A percentile compares a stretch with the other conserved stretches of the same genome.
These are phyloP conservation scores for Cryptus viduatorius DNA, from an alignment of 2,888 invertebrate genomes.

Conservation along the genomic window DNA sequence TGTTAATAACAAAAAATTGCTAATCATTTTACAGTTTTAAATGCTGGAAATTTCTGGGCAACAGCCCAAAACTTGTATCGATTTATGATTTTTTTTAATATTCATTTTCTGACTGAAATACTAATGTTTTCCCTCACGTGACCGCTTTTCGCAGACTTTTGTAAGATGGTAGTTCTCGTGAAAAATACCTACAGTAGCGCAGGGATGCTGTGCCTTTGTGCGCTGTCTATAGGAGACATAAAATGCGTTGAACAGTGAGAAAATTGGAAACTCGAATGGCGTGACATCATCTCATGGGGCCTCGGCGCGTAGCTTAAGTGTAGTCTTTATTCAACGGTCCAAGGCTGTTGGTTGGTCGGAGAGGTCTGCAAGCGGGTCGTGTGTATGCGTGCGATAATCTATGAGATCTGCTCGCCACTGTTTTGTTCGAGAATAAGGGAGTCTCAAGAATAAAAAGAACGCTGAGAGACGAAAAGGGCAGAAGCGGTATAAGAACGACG, in stretches of 20 bases:
- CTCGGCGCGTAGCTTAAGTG: neutral
- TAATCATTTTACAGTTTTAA: too few relatives aligned
- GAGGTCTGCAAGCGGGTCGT: neutral
- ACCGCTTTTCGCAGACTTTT: too few relatives aligned
- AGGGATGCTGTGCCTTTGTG: too few relatives aligned
- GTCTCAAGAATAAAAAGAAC: conserved; percentile 9
- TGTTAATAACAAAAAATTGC: too few relatives aligned
- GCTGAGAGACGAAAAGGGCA: conserved; percentile 9
- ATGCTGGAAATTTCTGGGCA: too few relatives aligned
- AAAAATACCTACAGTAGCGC: too few relatives aligned
- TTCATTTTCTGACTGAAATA: too few relatives aligned
- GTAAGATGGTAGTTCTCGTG: too few relatives aligned
- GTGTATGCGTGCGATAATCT: neutral
- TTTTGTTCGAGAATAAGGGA: conserved; percentile 16
- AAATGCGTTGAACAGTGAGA: neutral
- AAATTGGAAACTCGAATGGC: conserved; percentile 22
- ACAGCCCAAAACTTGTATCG: too few relatives aligned
- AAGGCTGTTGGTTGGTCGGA: neutral
- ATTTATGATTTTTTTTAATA: too few relatives aligned
- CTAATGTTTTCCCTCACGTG: too few relatives aligned
- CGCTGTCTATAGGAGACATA: too few relatives aligned
- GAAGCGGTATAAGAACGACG: conserved; percentile 9
- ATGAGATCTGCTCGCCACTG: neutral
- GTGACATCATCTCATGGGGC: neutral
- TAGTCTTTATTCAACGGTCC: conserved; percentile 1